These are phyloP conservation scores for Melanostigma gelatinosum DNA, from an alignment of 2,113 vertebrate genomes.

Conservation along the genomic window DNA sequence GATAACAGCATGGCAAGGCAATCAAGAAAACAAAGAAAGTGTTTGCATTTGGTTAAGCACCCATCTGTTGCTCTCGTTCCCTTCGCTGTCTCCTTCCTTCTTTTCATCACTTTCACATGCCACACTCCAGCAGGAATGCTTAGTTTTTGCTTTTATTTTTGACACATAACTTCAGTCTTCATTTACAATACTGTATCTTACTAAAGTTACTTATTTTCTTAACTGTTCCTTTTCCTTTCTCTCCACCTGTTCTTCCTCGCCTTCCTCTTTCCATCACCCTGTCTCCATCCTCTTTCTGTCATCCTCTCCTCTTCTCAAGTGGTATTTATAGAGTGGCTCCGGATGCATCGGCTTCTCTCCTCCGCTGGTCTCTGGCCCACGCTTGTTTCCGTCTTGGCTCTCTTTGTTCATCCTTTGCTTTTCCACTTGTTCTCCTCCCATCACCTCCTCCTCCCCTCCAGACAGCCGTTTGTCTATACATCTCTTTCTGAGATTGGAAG, in stretches of 20 bases:
- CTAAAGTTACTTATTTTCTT: neutral
- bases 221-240: constrained; percentile 24
- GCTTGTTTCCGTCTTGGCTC: constrained; percentile 64
- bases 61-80: constrained; percentile 33
- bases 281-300: constrained; percentile 64
- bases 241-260: constrained; percentile 10
- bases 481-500: constrained; percentile 29
- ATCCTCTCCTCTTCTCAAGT: constrained; percentile 56
- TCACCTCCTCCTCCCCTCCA: constrained; percentile 33
- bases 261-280: constrained; percentile 55
- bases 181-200: neutral
- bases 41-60: constrained; percentile 37
- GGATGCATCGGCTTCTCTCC: constrained; percentile 64
- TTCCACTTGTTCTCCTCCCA: constrained; percentile 39
- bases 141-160: neutral
- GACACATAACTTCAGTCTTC: neutral
- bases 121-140: neutral
- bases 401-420: constrained; percentile 59
- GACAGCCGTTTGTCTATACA: constrained; percentile 43
- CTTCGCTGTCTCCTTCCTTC: neutral
- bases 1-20: constrained; percentile 25
- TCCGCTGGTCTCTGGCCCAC: constrained; percentile 62
- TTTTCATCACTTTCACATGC: neutral
- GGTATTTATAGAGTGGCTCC: constrained; percentile 75
- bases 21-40: constrained; percentile 37